These are phyloP conservation scores for Apoda limacodes DNA, from an alignment of 2,888 invertebrate species.

Conservation along the genomic window DNA sequence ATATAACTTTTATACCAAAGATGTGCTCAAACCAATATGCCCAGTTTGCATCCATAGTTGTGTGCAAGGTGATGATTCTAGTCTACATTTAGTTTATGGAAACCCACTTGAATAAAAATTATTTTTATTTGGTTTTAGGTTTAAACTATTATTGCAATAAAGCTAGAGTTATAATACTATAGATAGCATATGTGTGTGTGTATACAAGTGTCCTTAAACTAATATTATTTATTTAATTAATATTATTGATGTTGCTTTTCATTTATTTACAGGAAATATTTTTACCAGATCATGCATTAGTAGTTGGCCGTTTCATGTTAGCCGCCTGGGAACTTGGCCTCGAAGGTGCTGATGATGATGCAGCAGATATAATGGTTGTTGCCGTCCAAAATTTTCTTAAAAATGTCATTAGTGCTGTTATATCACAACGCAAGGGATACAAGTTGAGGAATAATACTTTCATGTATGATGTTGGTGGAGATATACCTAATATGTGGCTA, in stretches of 20 bases:
- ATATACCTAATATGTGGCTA: constrained; percentile 84
- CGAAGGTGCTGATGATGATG: constrained; percentile 85
- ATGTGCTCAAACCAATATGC: too few relatives aligned
- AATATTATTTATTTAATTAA: background rate
- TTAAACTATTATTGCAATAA: too few relatives aligned
- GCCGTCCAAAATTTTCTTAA: constrained; percentile 85
- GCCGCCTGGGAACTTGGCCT: constrained; percentile 92
- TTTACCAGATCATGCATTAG: constrained; percentile 85
- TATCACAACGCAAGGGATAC: constrained; percentile 86
- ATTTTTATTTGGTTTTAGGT: too few relatives aligned
- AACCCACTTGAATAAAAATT: too few relatives aligned
- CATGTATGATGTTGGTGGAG: constrained; percentile 82
- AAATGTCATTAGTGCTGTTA: constrained; percentile 81
- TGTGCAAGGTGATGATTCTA: too few relatives aligned
- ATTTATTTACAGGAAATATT: constrained; percentile 74
- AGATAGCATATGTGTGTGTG: too few relatives aligned
- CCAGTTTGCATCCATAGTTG: too few relatives aligned
- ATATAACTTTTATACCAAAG: too few relatives aligned
- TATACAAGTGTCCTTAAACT: too few relatives aligned
- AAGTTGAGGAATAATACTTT: constrained; percentile 79
- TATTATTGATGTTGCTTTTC: constrained; percentile 40
- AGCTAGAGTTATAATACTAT: too few relatives aligned
- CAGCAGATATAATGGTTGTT: constrained; percentile 84
- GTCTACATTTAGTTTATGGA: too few relatives aligned
- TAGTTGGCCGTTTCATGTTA: constrained; percentile 84